A percentile compares a stretch with the other conserved stretches of the same genome.
phyloP scores from a whole-genome alignment of 2,888 invertebrate genomes.

The Spicauda simplicius region DNA sequence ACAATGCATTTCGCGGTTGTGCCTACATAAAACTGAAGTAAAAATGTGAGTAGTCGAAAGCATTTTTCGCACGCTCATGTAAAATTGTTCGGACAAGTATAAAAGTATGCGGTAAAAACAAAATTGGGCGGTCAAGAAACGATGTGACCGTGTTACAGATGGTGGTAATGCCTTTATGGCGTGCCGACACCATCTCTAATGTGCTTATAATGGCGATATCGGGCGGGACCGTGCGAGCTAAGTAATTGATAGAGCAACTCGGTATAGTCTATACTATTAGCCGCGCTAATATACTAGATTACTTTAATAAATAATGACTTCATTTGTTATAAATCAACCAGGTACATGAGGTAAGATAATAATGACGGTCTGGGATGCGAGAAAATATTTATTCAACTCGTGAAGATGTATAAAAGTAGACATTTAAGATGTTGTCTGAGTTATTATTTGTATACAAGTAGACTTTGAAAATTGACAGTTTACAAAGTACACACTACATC shows the following conservation, averaged over 20 bases:
- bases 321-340: slow-evolving; percentile 42
- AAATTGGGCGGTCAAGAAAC: slow-evolving; percentile 76
- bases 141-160: slow-evolving; percentile 80
- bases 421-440: neutral
- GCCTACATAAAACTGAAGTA: slow-evolving; percentile 56
- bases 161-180: slow-evolving; percentile 76
- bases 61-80: slow-evolving; percentile 70
- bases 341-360: slow-evolving; percentile 21
- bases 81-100: slow-evolving; percentile 59
- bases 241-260: slow-evolving; percentile 79
- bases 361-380: slow-evolving; percentile 14
- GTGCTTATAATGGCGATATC: slow-evolving; percentile 78
- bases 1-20: slow-evolving; percentile 49
- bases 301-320: slow-evolving; percentile 47
- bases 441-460: neutral
- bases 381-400: slow-evolving; percentile 23
- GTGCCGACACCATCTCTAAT: slow-evolving; percentile 77
- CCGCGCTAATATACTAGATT: slow-evolving; percentile 57
- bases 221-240: slow-evolving; percentile 68
- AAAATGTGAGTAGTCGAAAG: slow-evolving; percentile 55
- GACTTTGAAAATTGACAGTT: too few species aligned
- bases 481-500: too few species aligned
- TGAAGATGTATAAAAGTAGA: neutral
- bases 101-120: slow-evolving; percentile 66
- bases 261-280: slow-evolving; percentile 67